A percentile compares a stretch with the other conserved stretches of the same genome.
Conservation (phyloP, 2,797 vertebrate species). For the Clarias laeviceps region DNA sequence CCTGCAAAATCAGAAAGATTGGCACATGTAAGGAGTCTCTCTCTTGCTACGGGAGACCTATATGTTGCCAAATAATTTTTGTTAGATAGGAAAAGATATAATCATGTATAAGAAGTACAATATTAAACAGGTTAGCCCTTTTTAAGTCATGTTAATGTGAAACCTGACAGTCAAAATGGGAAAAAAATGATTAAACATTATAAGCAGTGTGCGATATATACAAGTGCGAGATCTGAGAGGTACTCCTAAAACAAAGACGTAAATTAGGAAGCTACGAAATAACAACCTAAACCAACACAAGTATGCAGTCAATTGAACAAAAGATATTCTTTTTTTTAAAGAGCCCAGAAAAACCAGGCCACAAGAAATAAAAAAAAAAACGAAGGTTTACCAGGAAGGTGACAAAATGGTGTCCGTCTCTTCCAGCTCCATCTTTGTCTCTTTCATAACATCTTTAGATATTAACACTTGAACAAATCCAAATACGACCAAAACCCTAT, state of each 20-base stretch:
- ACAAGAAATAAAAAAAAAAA: background rate
- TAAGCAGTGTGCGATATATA: background rate
- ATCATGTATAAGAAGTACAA: background rate
- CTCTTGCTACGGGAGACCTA: constrained; percentile 64
- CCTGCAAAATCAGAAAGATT: constrained; percentile 70
- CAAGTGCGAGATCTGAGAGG: background rate
- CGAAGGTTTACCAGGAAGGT: constrained; percentile 73
- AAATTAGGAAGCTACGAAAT: background rate
- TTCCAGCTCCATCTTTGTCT: constrained; percentile 73
- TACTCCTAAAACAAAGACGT: too few relatives aligned
- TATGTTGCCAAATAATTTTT: background rate
- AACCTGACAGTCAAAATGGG: background rate
- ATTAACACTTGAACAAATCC: background rate
- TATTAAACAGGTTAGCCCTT: background rate
- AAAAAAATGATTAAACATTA: too few relatives aligned
- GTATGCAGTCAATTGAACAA: background rate
- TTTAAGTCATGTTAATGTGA: background rate
- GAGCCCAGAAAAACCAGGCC: background rate
- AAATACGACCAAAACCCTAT: background rate
- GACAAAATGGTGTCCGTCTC: constrained; percentile 62
- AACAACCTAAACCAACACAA: background rate
- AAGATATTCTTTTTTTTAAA: background rate
- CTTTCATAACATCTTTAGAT: constrained; percentile 64
- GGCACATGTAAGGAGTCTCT: constrained; percentile 56
- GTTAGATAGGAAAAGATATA: background rate